Conservation (phyloP, 2,113 vertebrate genomes). For the Beaufortia kweichowensis region DNA sequence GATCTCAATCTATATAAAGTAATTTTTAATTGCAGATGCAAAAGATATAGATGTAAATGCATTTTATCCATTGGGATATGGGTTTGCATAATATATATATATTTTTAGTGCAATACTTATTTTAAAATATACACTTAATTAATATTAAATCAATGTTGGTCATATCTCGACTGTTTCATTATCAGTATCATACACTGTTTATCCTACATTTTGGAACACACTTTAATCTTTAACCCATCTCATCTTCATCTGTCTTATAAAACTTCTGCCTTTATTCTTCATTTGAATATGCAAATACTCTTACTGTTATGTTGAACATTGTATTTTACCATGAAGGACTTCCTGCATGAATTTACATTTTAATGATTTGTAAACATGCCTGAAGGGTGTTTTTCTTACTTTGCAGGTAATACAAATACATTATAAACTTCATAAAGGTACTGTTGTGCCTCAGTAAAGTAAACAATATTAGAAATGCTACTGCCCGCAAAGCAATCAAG, state of each 20-base stretch:
- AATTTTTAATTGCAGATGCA: no score
- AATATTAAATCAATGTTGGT: no score
- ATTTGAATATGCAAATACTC: not conserved
- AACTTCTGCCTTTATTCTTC: not conserved
- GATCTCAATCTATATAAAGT: no score
- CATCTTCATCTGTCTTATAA: not conserved
- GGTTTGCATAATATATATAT: no score
- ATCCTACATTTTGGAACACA: no score
- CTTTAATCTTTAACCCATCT: no score
- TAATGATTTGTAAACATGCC: not conserved
- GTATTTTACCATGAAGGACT: not conserved
- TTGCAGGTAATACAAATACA: not conserved
- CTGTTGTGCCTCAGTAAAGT: not conserved
- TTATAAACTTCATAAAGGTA: constrained; percentile 9
- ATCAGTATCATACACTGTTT: no score
- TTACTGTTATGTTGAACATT: not conserved
- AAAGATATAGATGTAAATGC: no score
- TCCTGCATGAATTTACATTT: not conserved
- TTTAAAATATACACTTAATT: no score
- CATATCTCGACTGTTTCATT: no score
- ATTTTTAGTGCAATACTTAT: no score
- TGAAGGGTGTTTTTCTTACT: not conserved
- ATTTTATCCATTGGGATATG: no score
- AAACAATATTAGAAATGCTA: constrained; percentile 17
- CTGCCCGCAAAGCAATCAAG: not conserved